Evolutionary conservation across 1,140 invertebrate genomes (phyloP).

Genomic region (Leptinotarsa texana): DNA sequence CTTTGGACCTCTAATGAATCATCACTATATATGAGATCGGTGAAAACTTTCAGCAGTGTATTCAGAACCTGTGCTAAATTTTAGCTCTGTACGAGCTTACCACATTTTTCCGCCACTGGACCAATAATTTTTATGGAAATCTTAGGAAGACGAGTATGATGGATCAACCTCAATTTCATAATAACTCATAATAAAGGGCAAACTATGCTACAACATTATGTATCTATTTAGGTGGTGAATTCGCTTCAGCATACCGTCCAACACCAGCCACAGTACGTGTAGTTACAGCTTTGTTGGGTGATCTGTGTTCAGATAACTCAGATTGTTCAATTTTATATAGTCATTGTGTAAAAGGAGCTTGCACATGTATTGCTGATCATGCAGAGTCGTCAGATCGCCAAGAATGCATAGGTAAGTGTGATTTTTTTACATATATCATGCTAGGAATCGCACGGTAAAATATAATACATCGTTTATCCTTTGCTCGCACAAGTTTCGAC

Average conservation of each 20-base stretch:
- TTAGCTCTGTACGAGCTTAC: not conserved
- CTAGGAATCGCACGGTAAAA: too few species aligned
- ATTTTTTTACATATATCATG: not conserved
- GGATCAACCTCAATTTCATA: not conserved
- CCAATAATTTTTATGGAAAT: not conserved
- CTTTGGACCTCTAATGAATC: too few species aligned
- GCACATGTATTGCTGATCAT: conserved; percentile 70
- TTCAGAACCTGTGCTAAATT: not conserved
- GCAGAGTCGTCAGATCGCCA: conserved; percentile 70
- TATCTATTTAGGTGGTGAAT: conserved; percentile 46
- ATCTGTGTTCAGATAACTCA: conserved; percentile 71
- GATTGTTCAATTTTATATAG: conserved; percentile 76
- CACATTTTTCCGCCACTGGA: not conserved
- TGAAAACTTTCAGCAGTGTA: not conserved
- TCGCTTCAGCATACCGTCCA: conserved; percentile 59
- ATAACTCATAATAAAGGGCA: not conserved
- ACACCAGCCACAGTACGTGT: conserved; percentile 72
- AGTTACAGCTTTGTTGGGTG: conserved; percentile 73
- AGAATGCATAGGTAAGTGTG: conserved; percentile 68
- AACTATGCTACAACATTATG: not conserved
- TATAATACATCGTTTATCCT: too few species aligned
- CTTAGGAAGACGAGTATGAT: not conserved
- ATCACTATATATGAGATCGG: too few species aligned
- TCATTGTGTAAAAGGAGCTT: conserved; percentile 71
- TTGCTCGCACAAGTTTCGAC: too few species aligned